Evolutionary conservation across 2,797 vertebrate species (phyloP).

Genomic region (Coccyzus lansbergi): DNA sequence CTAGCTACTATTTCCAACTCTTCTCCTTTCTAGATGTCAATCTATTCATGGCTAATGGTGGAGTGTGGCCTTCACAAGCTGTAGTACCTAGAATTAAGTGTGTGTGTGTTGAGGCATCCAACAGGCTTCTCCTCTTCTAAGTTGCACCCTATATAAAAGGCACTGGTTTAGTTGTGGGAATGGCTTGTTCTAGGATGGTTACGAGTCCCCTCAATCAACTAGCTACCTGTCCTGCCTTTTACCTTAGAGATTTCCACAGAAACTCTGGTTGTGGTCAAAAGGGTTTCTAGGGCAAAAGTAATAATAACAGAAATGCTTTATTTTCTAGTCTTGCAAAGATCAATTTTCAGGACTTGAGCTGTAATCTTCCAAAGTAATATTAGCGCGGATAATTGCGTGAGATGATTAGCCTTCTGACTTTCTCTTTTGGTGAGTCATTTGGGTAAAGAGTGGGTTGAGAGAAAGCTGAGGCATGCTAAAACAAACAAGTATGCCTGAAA

Average conservation of each 20-base stretch:
- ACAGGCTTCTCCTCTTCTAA: neutral
- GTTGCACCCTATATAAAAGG: neutral
- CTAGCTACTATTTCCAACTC: neutral
- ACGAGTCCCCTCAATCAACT: neutral
- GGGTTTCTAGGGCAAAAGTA: neutral
- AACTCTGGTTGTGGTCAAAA: neutral
- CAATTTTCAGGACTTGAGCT: neutral
- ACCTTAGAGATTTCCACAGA: rapidly evolving
- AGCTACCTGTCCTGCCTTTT: neutral
- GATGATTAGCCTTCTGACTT: neutral
- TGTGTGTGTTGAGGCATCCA: neutral
- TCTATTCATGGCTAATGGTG: neutral
- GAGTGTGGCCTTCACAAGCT: neutral
- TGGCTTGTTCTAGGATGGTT: neutral
- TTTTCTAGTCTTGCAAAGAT: neutral
- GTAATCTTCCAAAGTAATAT: neutral
- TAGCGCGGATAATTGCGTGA: neutral
- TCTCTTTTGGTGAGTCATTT: neutral
- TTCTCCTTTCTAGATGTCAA: neutral
- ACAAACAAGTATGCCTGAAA: neutral
- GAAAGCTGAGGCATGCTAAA: neutral
- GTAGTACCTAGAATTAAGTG: neutral
- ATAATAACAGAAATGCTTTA: neutral
- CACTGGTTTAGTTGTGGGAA: neutral
- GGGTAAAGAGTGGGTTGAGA: too few relatives aligned